phyloP scores from a whole-genome alignment of 2,113 vertebrate genomes.

The Lophura nycthemera region DNA sequence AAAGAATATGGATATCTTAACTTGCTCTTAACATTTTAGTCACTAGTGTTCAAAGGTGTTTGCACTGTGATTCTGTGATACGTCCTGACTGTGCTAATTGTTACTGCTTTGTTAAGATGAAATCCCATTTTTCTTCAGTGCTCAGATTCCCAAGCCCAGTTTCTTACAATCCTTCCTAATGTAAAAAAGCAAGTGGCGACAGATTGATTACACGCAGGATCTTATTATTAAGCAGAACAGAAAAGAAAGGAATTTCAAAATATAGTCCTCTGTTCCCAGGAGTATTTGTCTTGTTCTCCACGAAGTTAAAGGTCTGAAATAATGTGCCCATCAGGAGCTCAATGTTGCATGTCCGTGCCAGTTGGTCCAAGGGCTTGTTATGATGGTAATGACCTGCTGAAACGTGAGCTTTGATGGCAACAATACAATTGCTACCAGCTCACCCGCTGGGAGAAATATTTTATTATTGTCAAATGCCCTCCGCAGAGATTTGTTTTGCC shows the following conservation, averaged over 20 bases:
- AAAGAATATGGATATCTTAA: background rate
- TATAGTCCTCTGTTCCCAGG: slow-evolving; percentile 78
- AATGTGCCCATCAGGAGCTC: slow-evolving; percentile 85
- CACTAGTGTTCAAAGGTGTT: background rate
- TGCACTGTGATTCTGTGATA: background rate
- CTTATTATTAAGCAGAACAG: slow-evolving; percentile 78
- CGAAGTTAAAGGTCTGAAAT: slow-evolving; percentile 86
- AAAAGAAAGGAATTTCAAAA: slow-evolving; percentile 82
- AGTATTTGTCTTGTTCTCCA: slow-evolving; percentile 81
- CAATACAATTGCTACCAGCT: slow-evolving; percentile 83
- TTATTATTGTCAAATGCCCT: slow-evolving; percentile 86
- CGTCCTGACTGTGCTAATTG: background rate
- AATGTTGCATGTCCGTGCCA: slow-evolving; percentile 88
- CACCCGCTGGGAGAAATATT: slow-evolving; percentile 88
- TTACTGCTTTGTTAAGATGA: slow-evolving; percentile 8
- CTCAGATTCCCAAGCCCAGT: background rate
- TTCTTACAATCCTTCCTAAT: background rate
- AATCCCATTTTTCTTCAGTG: background rate
- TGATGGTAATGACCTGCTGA: slow-evolving; percentile 86
- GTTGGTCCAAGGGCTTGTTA: slow-evolving; percentile 88
- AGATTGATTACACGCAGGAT: slow-evolving; percentile 68
- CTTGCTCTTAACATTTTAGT: background rate
- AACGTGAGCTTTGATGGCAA: slow-evolving; percentile 82
- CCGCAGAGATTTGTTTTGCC: slow-evolving; percentile 85
- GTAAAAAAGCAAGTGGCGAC: slow-evolving; percentile 60